Base-by-base conservation (phyloP, 1,140 invertebrate genomes). In the Temnothorax nylanderi region DNA sequence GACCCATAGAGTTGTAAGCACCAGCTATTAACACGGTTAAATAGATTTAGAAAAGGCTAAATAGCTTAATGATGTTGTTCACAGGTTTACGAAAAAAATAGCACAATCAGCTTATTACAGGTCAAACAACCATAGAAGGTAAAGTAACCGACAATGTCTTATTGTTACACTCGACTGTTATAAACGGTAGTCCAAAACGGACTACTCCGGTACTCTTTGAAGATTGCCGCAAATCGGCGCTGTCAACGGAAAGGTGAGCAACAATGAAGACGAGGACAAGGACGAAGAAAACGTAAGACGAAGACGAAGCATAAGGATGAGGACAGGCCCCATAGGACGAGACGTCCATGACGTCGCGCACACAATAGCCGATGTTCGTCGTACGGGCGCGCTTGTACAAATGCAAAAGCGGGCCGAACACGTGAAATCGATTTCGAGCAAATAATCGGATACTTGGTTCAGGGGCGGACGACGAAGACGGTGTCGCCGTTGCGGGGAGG, bases 361-460 rank as follows among this genome's bases (percentile, higher is more conserved):
- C 77, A 87, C 78, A 87, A 86, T 74, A 37, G 75, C 69, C 47
- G 74, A 89, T 84, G 88, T 87, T 90, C 88, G 89, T 86, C 85
- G 89, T 88, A 90, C 86, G 75, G 87, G 81, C 89, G 89, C 89
- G 89, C 90, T 91, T 88, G 89, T 91, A 93, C 91, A 92, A 92
- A 93, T 91, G 92, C 89, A 92, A 90, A 92, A 89, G 90, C 91
- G 92, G 91, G 78, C 92, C 90, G 93, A 94, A 94, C 90, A 94
- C 92, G 92, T 92, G 92, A 94, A 95, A 95, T 94, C 93, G 94
- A 94, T 94, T 95, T 94, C 89, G 90, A 93, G 93, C 93, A 94
- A 95, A 95, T 95, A 95, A 94, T 95, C 94, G 93, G 94, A 94
- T 94, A 94, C 92, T 94, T 92, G 91, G 89, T 89, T 89, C 86